Base-by-base conservation (phyloP, 2,113 vertebrate genomes). In the Leucoraja erinaceus region DNA sequence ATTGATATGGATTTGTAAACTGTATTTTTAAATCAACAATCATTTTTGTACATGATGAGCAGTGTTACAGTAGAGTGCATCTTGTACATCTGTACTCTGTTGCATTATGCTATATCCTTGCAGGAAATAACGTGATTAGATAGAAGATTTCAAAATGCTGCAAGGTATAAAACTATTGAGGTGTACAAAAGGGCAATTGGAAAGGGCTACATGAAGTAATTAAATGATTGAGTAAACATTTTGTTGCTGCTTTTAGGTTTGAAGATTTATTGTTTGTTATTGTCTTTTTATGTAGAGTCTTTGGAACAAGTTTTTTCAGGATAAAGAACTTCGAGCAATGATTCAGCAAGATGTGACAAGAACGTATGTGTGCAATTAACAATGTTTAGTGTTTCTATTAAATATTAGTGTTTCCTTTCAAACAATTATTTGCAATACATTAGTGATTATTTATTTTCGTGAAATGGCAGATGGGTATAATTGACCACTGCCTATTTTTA, bases 291-390 rank as follows among this genome's bases (percentile, higher is more conserved):
- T 96, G 94, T 95, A 99, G 98, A 99, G 98, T 95, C 95, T 97
- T 94, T 96, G 97, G 97, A 98, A 98, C 95, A 97, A 96, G 96
- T 98, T 97, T 96, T 99, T 99, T 95, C 98, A 99, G 94, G 98
- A 99, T 96, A 99, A 99, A 96, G 98, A 99, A 95, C 97, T 99
- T 94, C 96, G 98, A 95, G 96, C 97, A 93, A 98, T 99, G 98
- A 98, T 99, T 95, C 98, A 98, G 94, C 98, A 99, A 95, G 98
- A 99, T 94, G 98, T 99, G 81, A 96, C 96, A 92, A 98, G 98
- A 97, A 99, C 98, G 98, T 99, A 95, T 94, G 98, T 94, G 86
- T 95, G 96, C 63, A 95, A 90, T 38, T 93, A 66, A 91, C 38
- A 47, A 47, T 47, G 38, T 47, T 47, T 47, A 47, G 3, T 3